Conservation (phyloP, 2,113 vertebrate genomes). For the Megaleporinus macrocephalus region DNA sequence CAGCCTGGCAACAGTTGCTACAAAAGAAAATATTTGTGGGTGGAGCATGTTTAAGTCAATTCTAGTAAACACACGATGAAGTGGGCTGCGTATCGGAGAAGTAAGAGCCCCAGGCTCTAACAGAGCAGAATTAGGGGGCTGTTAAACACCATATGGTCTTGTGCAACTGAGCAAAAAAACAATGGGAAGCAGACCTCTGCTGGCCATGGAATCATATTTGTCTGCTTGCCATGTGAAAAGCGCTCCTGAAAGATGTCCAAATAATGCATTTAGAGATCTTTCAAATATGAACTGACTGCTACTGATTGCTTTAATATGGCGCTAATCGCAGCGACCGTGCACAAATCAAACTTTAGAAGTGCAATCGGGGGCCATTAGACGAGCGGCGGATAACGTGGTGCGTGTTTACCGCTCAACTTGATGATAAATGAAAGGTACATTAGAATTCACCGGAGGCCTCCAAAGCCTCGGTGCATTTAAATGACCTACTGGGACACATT, state of each 20-base stretch:
- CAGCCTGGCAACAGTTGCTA: neutral
- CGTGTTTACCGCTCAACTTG: slow-evolving; percentile 46
- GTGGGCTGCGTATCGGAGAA: neutral
- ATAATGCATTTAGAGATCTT: slow-evolving; percentile 47
- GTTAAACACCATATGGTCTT: slow-evolving; percentile 44
- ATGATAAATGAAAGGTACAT: slow-evolving; percentile 55
- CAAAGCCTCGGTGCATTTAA: slow-evolving; percentile 49
- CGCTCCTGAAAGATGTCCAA: slow-evolving; percentile 46
- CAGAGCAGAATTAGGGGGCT: slow-evolving; percentile 23
- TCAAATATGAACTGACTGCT: slow-evolving; percentile 45
- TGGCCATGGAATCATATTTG: slow-evolving; percentile 11
- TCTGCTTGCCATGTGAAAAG: slow-evolving; percentile 17
- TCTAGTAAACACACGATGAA: slow-evolving; percentile 12
- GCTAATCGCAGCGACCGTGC: slow-evolving; percentile 41
- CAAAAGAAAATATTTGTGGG: neutral
- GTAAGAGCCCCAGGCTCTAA: neutral
- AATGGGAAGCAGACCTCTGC: slow-evolving; percentile 31
- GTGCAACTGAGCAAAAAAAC: slow-evolving; percentile 16
- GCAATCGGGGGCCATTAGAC: slow-evolving; percentile 49
- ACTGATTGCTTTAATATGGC: slow-evolving; percentile 47
- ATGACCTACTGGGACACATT: slow-evolving; percentile 59
- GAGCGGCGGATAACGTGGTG: slow-evolving; percentile 39
- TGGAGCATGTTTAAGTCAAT: neutral
- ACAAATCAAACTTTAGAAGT: slow-evolving; percentile 46
- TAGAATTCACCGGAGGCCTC: slow-evolving; percentile 52